These are phyloP conservation scores for Heliconius melpomene DNA, from an alignment of 1,140 invertebrate species.

Conservation along the genomic window DNA sequence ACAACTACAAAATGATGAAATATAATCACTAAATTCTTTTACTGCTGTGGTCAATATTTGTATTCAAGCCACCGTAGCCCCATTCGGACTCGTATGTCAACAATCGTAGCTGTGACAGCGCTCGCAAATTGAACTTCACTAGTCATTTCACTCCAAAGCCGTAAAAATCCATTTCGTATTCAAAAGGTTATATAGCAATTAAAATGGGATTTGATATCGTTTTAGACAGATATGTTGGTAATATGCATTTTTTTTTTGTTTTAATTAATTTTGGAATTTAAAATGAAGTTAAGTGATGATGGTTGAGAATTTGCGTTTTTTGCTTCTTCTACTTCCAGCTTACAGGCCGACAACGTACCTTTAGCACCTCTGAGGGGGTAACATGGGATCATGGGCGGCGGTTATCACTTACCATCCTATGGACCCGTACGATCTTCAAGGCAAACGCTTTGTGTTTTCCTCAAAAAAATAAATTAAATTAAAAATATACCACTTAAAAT, in stretches of 20 bases:
- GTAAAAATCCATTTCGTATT: conserved; percentile 10
- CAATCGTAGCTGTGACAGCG: conserved; percentile 1
- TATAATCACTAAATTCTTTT: not conserved
- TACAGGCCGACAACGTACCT: no score
- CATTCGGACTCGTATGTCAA: conserved; percentile 1
- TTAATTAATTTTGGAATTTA: not conserved
- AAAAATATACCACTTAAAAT: no score
- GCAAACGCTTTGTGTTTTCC: no score
- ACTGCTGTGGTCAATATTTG: conserved; percentile 5
- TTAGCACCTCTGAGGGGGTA: no score
- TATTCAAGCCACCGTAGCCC: not conserved
- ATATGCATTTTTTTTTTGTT: not conserved
- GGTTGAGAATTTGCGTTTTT: no score
- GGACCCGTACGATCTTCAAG: no score
- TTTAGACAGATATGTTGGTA: not conserved
- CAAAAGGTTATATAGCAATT: conserved; percentile 1
- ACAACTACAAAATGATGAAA: not conserved
- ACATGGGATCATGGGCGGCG: no score
- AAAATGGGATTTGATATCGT: conserved; percentile 9
- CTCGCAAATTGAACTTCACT: conserved; percentile 10
- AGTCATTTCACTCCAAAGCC: conserved; percentile 8
- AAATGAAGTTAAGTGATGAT: no score
- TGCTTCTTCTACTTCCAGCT: no score
- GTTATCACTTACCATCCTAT: no score
- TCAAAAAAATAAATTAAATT: no score